Percentiles rank a stretch among this genome's conserved stretches.
Evolutionary conservation across 2,797 vertebrate genomes (phyloP).

Genomic region (Eulemur mongoz): DNA sequence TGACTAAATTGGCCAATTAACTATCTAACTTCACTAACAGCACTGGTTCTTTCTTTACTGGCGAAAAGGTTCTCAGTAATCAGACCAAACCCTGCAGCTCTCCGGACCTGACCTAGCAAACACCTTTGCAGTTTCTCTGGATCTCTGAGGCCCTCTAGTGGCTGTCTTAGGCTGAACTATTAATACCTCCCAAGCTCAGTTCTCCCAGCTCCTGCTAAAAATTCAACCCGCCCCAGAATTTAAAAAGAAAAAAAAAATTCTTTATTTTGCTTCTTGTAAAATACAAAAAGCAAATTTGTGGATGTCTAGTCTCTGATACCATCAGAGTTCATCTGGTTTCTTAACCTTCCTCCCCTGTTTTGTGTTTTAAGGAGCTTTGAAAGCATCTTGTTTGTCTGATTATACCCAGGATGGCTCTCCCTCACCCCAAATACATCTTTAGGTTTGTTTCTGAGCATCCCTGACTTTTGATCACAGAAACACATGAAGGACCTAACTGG

Average conservation of each 20-base stretch:
- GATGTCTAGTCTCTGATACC: not conserved
- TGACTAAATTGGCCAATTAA: not conserved
- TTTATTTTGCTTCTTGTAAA: not conserved
- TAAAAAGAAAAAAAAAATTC: not conserved
- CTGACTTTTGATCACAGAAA: not conserved
- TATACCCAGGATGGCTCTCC: not conserved
- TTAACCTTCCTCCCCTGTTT: not conserved
- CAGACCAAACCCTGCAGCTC: no score
- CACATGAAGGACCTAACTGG: not conserved
- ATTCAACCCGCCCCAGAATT: not conserved
- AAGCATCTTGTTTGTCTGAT: not conserved
- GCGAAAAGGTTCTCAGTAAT: not conserved
- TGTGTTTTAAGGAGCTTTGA: constrained; percentile 18
- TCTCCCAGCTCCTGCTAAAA: not conserved
- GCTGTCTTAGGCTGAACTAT: not conserved
- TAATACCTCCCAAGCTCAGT: not conserved
- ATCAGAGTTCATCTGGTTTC: not conserved
- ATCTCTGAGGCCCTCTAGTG: constrained; percentile 85
- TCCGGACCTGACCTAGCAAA: not conserved
- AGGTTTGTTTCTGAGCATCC: not conserved
- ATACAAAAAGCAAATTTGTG: not conserved
- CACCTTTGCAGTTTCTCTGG: constrained; percentile 29
- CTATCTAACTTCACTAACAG: not conserved
- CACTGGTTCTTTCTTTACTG: not conserved
- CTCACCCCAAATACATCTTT: not conserved